Conservation (phyloP, 2,797 vertebrate species). For the Dendrocincla tyrannina region DNA sequence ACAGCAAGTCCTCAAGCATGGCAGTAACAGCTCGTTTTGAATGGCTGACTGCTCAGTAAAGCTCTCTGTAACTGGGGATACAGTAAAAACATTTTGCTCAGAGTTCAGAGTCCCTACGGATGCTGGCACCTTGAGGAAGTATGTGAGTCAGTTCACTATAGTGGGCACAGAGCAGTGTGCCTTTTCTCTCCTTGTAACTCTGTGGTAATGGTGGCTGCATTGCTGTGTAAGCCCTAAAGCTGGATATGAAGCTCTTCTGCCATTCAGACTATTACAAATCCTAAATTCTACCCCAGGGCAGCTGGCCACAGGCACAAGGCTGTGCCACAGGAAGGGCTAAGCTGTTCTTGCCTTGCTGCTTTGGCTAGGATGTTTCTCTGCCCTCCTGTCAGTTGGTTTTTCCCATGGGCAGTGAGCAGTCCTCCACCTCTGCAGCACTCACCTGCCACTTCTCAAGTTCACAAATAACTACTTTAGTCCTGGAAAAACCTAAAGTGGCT, state of each 20-base stretch:
- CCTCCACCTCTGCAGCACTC: neutral
- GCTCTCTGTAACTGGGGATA: neutral
- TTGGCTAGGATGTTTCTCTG: neutral
- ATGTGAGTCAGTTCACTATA: neutral
- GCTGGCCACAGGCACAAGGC: too few species aligned
- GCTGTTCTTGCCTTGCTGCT: neutral
- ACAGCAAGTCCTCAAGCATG: neutral
- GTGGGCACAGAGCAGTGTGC: fast-evolving
- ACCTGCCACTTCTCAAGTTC: neutral
- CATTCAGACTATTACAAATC: neutral
- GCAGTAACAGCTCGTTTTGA: neutral
- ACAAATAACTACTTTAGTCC: neutral
- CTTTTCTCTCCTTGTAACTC: neutral
- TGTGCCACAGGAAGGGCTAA: neutral
- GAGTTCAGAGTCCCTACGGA: neutral
- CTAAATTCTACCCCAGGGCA: neutral
- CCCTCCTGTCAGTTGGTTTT: neutral
- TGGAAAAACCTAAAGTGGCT: neutral
- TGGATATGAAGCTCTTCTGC: neutral
- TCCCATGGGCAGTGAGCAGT: neutral
- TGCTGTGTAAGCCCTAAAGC: neutral
- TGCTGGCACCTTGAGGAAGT: neutral
- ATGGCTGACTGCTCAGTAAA: neutral
- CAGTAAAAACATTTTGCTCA: neutral
- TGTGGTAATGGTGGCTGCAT: neutral